phyloP scores from a whole-genome alignment of 1,140 invertebrate species.

The Melipona quadrifasciata region DNA sequence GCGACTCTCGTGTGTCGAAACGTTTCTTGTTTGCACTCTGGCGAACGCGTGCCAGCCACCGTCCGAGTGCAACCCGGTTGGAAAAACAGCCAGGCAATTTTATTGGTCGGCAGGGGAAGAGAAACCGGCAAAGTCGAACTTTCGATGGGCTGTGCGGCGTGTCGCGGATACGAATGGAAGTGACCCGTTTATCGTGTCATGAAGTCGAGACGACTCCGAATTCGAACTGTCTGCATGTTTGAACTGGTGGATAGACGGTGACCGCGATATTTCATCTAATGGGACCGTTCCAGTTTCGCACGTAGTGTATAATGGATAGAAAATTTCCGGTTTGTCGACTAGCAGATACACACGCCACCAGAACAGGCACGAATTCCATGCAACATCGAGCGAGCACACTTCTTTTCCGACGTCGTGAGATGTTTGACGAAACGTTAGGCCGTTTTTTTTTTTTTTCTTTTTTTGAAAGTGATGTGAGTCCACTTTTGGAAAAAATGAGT shows the following conservation, averaged over 20 bases:
- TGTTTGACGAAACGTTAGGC: too few species aligned
- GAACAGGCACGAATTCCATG: background rate
- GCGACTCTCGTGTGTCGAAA: background rate
- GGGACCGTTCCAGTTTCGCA: background rate
- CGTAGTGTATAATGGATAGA: background rate
- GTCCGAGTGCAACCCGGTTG: too few species aligned
- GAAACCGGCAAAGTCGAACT: background rate
- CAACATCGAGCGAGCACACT: too few species aligned
- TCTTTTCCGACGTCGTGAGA: too few species aligned
- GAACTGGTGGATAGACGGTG: background rate
- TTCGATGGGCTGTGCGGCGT: background rate
- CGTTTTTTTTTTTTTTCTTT: too few species aligned
- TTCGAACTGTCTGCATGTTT: background rate
- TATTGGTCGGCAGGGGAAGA: background rate
- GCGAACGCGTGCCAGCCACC: too few species aligned
- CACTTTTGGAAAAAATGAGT: too few species aligned
- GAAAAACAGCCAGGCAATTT: slow-evolving; percentile 20
- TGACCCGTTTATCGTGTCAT: slow-evolving; percentile 2
- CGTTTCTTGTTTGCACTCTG: slow-evolving; percentile 10
- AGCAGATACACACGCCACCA: background rate
- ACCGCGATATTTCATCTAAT: background rate
- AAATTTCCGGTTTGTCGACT: background rate
- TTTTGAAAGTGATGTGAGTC: too few species aligned
- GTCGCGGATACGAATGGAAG: background rate
- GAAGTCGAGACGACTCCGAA: background rate